phyloP scores from a whole-genome alignment of 2,888 invertebrate species.

The Trachelus iudaicus region DNA sequence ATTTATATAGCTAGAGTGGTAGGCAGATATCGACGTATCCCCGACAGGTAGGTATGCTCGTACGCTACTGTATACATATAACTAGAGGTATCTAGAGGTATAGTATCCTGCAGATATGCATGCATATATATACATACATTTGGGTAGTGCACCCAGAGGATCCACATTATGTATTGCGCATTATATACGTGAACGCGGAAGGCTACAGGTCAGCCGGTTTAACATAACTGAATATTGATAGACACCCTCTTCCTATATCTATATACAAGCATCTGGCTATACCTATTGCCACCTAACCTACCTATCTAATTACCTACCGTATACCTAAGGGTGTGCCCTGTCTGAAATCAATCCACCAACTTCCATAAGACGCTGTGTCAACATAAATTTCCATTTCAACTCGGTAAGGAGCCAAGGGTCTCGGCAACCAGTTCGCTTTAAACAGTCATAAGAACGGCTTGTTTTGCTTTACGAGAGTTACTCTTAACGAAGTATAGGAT shows the following conservation, averaged over 20 bases:
- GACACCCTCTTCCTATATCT: conserved; percentile 11
- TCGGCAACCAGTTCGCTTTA: not conserved
- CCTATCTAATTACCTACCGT: not conserved
- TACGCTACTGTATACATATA: not conserved
- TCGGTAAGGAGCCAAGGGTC: not conserved
- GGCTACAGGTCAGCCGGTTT: conserved; percentile 28
- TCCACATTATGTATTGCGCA: conserved; percentile 22
- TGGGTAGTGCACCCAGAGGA: conserved; percentile 15
- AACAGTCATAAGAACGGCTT: not conserved
- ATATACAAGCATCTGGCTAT: not conserved
- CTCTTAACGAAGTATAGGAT: not conserved
- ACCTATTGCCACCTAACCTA: not conserved
- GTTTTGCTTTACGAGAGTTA: not conserved
- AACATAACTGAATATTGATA: conserved; percentile 42
- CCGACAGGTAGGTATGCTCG: not conserved
- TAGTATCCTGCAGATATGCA: not conserved
- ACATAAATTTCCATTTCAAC: not conserved
- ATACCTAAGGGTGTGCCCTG: not conserved
- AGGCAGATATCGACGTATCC: not conserved
- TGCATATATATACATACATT: not conserved
- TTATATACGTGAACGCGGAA: conserved; percentile 9
- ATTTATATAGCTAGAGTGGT: not conserved
- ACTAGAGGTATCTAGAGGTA: not conserved
- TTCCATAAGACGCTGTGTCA: not conserved
- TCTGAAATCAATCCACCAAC: conserved; percentile 15